Evolutionary conservation across 2,888 invertebrate species (phyloP).

Genomic region (Pollenia griseotomentosa): DNA sequence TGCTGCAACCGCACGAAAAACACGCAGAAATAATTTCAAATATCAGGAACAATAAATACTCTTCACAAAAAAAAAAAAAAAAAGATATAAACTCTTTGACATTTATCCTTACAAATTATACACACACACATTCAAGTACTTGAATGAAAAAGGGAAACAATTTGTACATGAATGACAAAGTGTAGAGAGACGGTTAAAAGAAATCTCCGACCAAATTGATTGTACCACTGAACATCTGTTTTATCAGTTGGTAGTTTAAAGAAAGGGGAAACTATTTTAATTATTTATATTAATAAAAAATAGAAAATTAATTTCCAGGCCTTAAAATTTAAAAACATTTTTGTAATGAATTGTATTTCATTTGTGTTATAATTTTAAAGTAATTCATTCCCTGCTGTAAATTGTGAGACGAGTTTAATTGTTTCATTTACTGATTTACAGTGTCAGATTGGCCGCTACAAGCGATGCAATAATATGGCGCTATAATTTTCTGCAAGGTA

Average conservation of each 20-base stretch:
- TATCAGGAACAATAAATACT: constrained; percentile 23
- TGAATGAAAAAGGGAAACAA: constrained; percentile 74
- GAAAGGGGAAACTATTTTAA: neutral
- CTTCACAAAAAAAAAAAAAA: constrained; percentile 9
- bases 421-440: no score
- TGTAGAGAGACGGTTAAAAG: constrained; percentile 34
- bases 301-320: no score
- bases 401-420: no score
- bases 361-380: no score
- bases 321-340: no score
- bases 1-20: neutral
- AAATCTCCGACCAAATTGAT: neutral
- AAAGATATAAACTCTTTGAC: constrained; percentile 74
- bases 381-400: no score
- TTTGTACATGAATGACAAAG: constrained; percentile 30
- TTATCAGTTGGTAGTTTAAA: neutral
- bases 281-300: neutral
- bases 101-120: constrained; percentile 79
- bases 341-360: no score
- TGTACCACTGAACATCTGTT: constrained; percentile 52
- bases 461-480: no score
- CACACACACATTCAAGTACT: constrained; percentile 46
- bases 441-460: no score
- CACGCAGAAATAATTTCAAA: constrained; percentile 28
- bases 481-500: no score